A percentile compares a stretch with the other conserved stretches of the same genome.
Evolutionary conservation across 2,888 invertebrate genomes (phyloP).

Genomic region (Portevinia maculata): DNA sequence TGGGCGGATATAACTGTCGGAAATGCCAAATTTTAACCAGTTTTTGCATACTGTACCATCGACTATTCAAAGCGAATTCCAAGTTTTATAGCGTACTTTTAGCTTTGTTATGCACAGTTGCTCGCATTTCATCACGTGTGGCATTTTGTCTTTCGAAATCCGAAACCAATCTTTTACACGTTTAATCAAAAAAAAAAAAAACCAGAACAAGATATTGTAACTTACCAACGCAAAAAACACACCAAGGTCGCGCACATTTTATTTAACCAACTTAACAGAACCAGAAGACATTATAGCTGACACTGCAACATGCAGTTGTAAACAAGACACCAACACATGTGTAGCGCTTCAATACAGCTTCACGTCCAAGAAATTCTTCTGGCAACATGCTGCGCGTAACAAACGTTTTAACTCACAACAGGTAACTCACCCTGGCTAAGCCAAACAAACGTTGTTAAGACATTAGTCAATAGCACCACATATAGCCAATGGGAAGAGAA

Average conservation of each 20-base stretch:
- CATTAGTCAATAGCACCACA: conserved; percentile 20
- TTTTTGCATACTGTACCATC: no score
- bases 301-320: conserved; percentile 38
- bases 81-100: not conserved
- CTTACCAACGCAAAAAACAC: conserved; percentile 30
- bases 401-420: not conserved
- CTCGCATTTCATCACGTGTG: conserved; percentile 53
- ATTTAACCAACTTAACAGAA: conserved; percentile 6
- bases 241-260: conserved; percentile 43
- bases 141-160: conserved; percentile 11
- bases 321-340: conserved; percentile 21
- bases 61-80: not conserved
- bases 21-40: no score
- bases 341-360: not conserved
- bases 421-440: conserved; percentile 16
- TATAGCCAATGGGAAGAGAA: conserved; percentile 32
- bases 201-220: conserved; percentile 7
- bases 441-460: conserved; percentile 13
- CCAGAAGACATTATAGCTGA: conserved; percentile 38
- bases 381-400: conserved; percentile 56
- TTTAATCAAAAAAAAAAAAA: conserved; percentile 13
- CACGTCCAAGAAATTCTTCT: not conserved
- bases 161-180: conserved; percentile 35
- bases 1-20: no score
- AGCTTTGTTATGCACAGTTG: not conserved